phyloP scores from a whole-genome alignment of 2,797 vertebrate species.

The Phalloptychus januarius region DNA sequence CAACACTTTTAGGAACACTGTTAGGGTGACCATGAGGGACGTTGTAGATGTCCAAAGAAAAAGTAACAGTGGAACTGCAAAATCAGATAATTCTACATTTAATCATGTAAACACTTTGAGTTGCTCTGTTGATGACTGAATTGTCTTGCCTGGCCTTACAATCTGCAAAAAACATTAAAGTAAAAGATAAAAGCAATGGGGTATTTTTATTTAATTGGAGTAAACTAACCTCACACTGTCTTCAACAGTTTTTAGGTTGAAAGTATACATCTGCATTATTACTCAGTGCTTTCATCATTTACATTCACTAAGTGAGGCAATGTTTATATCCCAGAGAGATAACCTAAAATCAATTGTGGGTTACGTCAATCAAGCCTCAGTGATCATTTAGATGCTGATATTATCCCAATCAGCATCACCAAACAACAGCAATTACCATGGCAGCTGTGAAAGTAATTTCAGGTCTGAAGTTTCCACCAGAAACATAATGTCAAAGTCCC shows the following conservation, averaged over 20 bases:
- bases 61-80: background rate
- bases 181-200: background rate
- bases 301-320: background rate
- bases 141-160: background rate
- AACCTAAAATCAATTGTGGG: slow-evolving; percentile 33
- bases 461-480: background rate
- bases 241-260: slow-evolving; percentile 1
- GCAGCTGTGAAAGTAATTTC: slow-evolving; percentile 17
- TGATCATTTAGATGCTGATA: slow-evolving; percentile 34
- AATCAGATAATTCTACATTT: background rate
- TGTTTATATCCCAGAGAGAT: slow-evolving; percentile 28
- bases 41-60: background rate
- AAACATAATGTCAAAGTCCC: slow-evolving; percentile 58
- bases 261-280: slow-evolving; percentile 6
- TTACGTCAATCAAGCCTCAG: slow-evolving; percentile 39
- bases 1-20: background rate
- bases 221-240: background rate
- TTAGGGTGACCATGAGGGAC: background rate
- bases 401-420: slow-evolving; percentile 32
- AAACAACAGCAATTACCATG: slow-evolving; percentile 46
- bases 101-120: background rate
- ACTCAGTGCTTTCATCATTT: slow-evolving; percentile 3
- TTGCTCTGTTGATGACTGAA: background rate
- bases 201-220: background rate
- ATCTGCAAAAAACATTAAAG: background rate